Evolutionary conservation across 2,797 vertebrate species (phyloP), one percentile per base, ranked within the genome.

Genomic region (Tympanoctomys barrerae): DNA sequence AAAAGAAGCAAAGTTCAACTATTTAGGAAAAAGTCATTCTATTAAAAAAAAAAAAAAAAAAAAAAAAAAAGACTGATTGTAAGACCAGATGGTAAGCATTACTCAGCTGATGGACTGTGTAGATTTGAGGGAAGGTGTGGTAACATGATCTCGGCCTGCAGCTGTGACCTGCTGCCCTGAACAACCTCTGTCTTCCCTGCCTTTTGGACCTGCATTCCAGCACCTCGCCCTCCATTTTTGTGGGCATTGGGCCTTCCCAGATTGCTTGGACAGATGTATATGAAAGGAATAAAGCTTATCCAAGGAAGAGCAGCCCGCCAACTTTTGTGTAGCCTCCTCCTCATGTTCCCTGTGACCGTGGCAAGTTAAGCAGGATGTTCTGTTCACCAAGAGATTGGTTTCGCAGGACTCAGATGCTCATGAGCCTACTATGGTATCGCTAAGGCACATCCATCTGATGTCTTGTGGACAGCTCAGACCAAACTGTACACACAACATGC

Each of bases 41-140:
- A 92, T 42, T 42, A 82, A 42, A 87, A 85, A 78, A 91, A 85
- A 95, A 77, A 77, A 87, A 85, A 78, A 91, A 85, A 95, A 77
- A 77, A 89, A 95, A 80, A 77, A 91, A 86, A 95, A 90, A 57
- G 59, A 8, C 77, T 82, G 78, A 91, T 95, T 89, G n/a, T 82
- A 89, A 96, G 86, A 52, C 59, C 94, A 97, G 92, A 80, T 94
- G 96, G 94, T 91, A 78, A 94, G 93, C 91, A 62, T 96, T 94
- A 90, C 77, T 80, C 82, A 36, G 62, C 49, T n/a, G 91, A 89
- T 92, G 93, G 64, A 57, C 31, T 85, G 85, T 78, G 33, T 83
- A 28, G 83, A 82, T 84, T 36, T 14, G 81, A 93, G 59, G 79
- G 73, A 83, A 93, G 95, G 91, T 95, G 54, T 82, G 70, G 94